These are phyloP conservation scores for Graphium colonna DNA, from an alignment of 2,888 invertebrate genomes.

Conservation along the genomic window DNA sequence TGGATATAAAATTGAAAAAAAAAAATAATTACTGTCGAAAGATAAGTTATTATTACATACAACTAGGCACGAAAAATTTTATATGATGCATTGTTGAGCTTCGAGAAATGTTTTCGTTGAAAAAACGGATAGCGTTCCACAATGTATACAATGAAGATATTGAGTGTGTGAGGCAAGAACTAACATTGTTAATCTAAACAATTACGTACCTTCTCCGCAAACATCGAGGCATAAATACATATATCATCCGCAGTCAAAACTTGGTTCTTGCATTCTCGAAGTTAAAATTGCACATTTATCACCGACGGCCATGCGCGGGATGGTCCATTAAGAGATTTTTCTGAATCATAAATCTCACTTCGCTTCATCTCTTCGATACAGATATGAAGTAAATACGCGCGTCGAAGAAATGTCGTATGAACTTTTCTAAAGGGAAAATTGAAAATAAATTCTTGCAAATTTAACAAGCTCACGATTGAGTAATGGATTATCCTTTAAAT, in stretches of 20 bases:
- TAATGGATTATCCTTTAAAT: conserved; percentile 13
- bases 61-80: not conserved
- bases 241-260: conserved; percentile 73
- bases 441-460: conserved; percentile 29
- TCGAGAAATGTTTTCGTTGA: not conserved
- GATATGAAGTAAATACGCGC: conserved; percentile 64
- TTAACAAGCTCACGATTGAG: conserved; percentile 11
- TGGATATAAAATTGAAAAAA: not conserved
- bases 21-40: not conserved
- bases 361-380: conserved; percentile 73
- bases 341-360: conserved; percentile 78
- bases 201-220: conserved; percentile 23
- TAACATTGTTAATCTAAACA: conserved; percentile 29
- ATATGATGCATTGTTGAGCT: not conserved
- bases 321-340: conserved; percentile 78
- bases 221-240: conserved; percentile 54
- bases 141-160: conserved; percentile 16
- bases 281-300: conserved; percentile 79
- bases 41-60: not conserved
- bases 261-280: conserved; percentile 73
- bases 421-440: conserved; percentile 23
- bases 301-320: conserved; percentile 66
- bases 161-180: conserved; percentile 10
- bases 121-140: not conserved
- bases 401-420: conserved; percentile 31